Evolutionary conservation across 2,113 vertebrate species (phyloP).

Genomic region (Myiagra hebetior): DNA sequence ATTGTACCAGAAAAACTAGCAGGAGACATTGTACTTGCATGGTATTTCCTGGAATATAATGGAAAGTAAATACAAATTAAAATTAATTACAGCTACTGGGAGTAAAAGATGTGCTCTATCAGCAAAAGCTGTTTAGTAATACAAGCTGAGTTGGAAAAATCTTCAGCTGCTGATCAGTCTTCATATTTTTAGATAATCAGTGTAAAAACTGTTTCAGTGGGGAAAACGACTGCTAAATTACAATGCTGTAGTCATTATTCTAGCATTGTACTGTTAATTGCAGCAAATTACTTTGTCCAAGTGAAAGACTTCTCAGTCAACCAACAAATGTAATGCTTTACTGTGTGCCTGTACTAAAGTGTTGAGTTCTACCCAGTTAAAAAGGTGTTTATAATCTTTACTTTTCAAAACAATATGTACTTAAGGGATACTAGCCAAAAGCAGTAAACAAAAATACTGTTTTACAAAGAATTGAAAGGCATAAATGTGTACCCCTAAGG

Average conservation of each 20-base stretch:
- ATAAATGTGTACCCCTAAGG: background rate
- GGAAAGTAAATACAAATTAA: background rate
- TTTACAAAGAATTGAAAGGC: background rate
- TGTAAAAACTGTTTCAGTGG: background rate
- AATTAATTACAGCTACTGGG: background rate
- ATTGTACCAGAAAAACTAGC: background rate
- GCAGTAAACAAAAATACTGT: background rate
- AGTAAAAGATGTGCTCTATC: background rate
- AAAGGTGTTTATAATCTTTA: background rate
- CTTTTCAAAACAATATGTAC: accelerated
- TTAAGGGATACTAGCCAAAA: background rate
- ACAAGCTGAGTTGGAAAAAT: background rate
- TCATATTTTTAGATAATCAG: background rate
- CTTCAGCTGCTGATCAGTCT: background rate
- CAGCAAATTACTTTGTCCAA: background rate
- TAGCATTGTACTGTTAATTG: background rate
- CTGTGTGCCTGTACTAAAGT: background rate
- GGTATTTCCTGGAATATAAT: background rate
- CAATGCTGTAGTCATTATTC: background rate
- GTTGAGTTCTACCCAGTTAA: background rate
- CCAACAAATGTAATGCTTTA: background rate
- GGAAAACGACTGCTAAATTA: background rate
- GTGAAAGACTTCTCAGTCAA: background rate
- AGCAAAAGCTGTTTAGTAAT: background rate
- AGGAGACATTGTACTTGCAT: background rate